Conservation (phyloP, 1,140 invertebrate genomes). For the Drosophila ficusphila region DNA sequence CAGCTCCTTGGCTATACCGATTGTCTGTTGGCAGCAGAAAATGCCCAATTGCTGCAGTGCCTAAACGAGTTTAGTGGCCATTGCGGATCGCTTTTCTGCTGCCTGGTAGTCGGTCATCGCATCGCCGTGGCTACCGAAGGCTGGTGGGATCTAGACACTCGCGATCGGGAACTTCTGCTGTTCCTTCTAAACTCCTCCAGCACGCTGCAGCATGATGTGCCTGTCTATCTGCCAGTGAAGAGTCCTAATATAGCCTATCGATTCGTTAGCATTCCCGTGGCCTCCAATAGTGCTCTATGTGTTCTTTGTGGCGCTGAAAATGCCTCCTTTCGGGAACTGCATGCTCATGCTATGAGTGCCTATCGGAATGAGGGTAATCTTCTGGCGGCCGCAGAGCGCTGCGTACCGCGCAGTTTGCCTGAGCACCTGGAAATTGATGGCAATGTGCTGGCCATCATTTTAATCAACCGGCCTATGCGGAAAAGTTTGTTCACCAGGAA, state of each 20-base stretch:
- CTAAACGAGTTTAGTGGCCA: constrained; percentile 86
- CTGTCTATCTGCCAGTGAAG: constrained; percentile 91
- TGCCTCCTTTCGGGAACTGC: constrained; percentile 66
- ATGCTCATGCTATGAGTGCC: constrained; percentile 58
- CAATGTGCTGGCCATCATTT: constrained; percentile 68
- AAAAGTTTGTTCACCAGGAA: constrained; percentile 72
- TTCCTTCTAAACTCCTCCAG: constrained; percentile 87
- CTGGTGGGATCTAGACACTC: constrained; percentile 90
- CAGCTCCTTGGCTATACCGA: constrained; percentile 87
- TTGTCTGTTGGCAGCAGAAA: constrained; percentile 87
- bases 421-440: constrained; percentile 72
- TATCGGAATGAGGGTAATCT: constrained; percentile 61
- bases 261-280: constrained; percentile 72
- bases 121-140: constrained; percentile 90
- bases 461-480: constrained; percentile 54
- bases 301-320: constrained; percentile 74
- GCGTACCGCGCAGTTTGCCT: constrained; percentile 65
- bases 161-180: constrained; percentile 90
- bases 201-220: constrained; percentile 88
- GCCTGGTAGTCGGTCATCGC: constrained; percentile 89
- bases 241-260: constrained; percentile 87
- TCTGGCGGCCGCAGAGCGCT: constrained; percentile 61
- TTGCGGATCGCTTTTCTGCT: constrained; percentile 91
- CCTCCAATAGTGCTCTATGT: constrained; percentile 58
- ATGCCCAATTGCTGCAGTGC: constrained; percentile 87